Base-by-base conservation (phyloP, 1,140 invertebrate genomes). In the Drosophila sp. region DNA sequence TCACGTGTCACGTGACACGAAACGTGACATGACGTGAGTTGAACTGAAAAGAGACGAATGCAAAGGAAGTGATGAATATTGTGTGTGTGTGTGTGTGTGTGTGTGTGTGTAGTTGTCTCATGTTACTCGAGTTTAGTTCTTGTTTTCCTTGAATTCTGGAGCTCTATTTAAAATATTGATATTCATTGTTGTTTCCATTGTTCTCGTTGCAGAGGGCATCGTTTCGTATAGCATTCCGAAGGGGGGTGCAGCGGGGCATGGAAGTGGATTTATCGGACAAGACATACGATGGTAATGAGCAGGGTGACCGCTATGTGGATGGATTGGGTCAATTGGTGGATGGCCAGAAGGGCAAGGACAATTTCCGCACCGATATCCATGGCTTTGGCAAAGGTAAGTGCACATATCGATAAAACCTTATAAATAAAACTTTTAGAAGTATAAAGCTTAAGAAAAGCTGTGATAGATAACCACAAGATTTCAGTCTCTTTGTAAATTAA, bases 261-360 rank as follows among this genome's bases (percentile, higher is more conserved):
- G 94, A 96, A 65, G 95, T 97, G 76, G 96, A 98, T 90, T 94
- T 99, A 45, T 97, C 96, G 76, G 98, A 99, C 92, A 95, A 96
- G 72, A 97, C 96, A 40, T 99, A 99, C 93, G 98, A 99, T 92
- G 98, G 98, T 16, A 94, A 95, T 63, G 95, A 96, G 94, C 94
- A 96, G 81, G 95, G 94, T 4, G 94, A 94, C 46, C 93, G 94
- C 75, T 94, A 98, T 54, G 93, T 93, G 34, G 95, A 96, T n/a
- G 98, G 98, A 0, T 92, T 99, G 11, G 98, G 98, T 7, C 97
- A 98, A 92, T 93, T 99, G 56, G 95, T 96, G 7, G 98, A 99
- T 91, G 97, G 97, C n/a, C 94, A 94, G 74, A 94, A 93, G 78
- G 97, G 97, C 53, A 93, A 94, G 51, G 96, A 97, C 77, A 96